Percentiles rank a stretch among this genome's conserved stretches.
Conservation (phyloP, 2,113 vertebrate genomes). For the rabbit (Oryctolagus cuniculus) region DNA sequence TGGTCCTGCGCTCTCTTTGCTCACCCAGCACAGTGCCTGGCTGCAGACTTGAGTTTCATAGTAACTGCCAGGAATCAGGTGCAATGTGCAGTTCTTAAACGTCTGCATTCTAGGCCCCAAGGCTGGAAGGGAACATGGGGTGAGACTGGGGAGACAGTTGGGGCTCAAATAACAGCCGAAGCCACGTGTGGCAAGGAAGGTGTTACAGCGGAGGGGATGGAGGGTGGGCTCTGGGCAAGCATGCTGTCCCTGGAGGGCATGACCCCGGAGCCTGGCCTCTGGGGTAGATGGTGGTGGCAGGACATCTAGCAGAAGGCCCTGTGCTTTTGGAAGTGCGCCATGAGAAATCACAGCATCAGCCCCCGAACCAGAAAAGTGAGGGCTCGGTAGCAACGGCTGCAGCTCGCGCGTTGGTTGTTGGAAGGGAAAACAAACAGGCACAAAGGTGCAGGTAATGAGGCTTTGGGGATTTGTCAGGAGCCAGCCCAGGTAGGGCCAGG, state of each 20-base stretch:
- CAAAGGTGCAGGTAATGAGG: constrained; percentile 70
- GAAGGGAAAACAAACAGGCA: constrained; percentile 24
- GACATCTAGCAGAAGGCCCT: not conserved
- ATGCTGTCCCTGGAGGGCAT: not conserved
- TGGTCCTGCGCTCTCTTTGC: not conserved
- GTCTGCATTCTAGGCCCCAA: not conserved
- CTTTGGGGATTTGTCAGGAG: constrained; percentile 79
- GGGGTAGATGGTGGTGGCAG: not conserved
- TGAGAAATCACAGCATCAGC: not conserved
- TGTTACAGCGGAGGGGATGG: not conserved
- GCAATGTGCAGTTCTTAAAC: not conserved
- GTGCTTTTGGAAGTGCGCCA: not conserved
- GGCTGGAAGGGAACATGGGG: not conserved
- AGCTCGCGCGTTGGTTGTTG: not conserved
- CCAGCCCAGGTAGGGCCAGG: not conserved
- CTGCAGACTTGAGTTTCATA: not conserved
- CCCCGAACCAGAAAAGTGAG: constrained; percentile 4
- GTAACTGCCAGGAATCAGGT: not conserved
- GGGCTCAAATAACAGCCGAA: not conserved
- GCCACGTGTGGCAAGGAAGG: not conserved
- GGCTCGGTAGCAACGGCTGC: constrained; percentile 44
- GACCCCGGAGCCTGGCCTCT: not conserved
- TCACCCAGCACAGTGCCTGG: not conserved
- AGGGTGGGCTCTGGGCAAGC: not conserved
- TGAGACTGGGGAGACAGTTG: not conserved